Conservation (phyloP, 2,888 invertebrate species). For the Agrochola lychnidis region DNA sequence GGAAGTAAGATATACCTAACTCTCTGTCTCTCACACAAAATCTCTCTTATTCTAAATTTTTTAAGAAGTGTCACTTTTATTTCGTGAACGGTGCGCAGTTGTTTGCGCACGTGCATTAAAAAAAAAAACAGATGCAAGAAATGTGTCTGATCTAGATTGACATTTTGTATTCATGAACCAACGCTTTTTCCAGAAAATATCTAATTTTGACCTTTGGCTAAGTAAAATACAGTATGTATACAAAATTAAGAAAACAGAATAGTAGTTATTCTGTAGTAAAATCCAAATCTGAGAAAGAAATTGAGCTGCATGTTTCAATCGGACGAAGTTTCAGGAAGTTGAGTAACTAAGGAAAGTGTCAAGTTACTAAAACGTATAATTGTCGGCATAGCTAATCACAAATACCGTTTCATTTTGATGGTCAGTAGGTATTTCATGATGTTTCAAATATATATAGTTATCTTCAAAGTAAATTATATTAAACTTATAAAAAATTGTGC, state of each 20-base stretch:
- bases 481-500: background rate
- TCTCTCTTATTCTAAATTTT: background rate
- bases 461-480: background rate
- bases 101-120: too few species aligned
- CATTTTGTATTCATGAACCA: background rate
- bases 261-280: background rate
- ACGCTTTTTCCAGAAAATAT: background rate
- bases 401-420: background rate
- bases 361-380: conserved; percentile 35
- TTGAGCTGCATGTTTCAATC: background rate
- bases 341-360: conserved; percentile 32
- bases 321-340: conserved; percentile 44
- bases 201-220: too few species aligned
- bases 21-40: background rate
- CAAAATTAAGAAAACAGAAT: background rate
- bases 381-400: background rate
- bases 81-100: too few species aligned
- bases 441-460: background rate
- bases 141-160: background rate
- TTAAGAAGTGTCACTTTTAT: too few species aligned
- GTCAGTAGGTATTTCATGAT: background rate
- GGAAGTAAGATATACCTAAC: background rate
- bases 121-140: too few species aligned
- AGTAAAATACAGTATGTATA: background rate
- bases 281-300: conserved; percentile 12